phyloP scores from a whole-genome alignment of 1,140 invertebrate species.

The Brachionus paranguensis region DNA sequence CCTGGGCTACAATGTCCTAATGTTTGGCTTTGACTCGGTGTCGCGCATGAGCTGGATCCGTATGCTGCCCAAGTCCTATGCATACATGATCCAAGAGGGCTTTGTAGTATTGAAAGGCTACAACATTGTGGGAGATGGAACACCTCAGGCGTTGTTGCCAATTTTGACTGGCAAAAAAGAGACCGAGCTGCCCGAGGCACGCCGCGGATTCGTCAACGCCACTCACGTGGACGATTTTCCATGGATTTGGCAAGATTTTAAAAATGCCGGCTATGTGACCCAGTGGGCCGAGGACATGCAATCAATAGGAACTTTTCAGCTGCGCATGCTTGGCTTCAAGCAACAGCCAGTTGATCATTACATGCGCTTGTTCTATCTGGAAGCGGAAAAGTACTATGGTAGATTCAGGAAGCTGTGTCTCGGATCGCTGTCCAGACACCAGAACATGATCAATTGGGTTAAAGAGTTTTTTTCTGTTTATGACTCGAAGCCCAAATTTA shows the following conservation, averaged over 20 bases:
- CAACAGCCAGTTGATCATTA: constrained; percentile 81
- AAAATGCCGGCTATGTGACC: constrained; percentile 63
- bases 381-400: constrained; percentile 54
- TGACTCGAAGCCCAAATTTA: constrained; percentile 68
- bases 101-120: constrained; percentile 34
- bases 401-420: constrained; percentile 61
- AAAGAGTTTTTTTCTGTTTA: constrained; percentile 60
- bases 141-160: constrained; percentile 56
- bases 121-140: constrained; percentile 44
- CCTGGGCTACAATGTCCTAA: constrained; percentile 69
- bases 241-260: constrained; percentile 55
- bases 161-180: constrained; percentile 80
- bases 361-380: constrained; percentile 71
- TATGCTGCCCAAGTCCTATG: constrained; percentile 73
- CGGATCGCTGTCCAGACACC: constrained; percentile 69
- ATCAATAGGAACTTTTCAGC: constrained; percentile 78
- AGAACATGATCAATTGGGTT: constrained; percentile 65
- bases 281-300: constrained; percentile 81
- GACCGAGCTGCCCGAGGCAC: constrained; percentile 74
- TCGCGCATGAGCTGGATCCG: constrained; percentile 78
- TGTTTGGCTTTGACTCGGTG: constrained; percentile 84
- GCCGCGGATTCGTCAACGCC: constrained; percentile 67
- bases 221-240: constrained; percentile 68
- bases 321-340: constrained; percentile 79
- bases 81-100: constrained; percentile 64